phyloP scores from a whole-genome alignment of 2,797 vertebrate species.

The Chelon auratus region DNA sequence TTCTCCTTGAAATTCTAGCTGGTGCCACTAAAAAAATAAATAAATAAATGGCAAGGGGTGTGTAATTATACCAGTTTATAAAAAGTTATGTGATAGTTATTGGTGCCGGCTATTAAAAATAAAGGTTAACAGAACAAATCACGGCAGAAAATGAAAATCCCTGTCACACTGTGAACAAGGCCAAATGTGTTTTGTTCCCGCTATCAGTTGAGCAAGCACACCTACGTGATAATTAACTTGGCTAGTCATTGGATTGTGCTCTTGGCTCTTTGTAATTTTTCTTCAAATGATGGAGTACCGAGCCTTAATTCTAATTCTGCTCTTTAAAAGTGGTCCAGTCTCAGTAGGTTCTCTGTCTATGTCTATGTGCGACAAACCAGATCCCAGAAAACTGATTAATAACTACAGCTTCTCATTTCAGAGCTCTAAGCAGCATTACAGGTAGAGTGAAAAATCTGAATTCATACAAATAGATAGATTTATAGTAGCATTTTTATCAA shows the following conservation, averaged over 20 bases:
- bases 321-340: constrained; percentile 5
- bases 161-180: constrained; percentile 3
- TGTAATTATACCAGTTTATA: constrained; percentile 19
- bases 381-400: constrained; percentile 63
- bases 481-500: too few relatives aligned
- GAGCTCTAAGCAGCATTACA: constrained; percentile 39
- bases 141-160: neutral
- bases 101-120: constrained; percentile 10
- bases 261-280: constrained; percentile 18
- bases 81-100: constrained; percentile 14
- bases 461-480: too few relatives aligned
- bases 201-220: constrained; percentile 17
- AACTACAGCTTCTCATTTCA: constrained; percentile 25
- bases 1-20: constrained; percentile 24
- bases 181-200: constrained; percentile 8
- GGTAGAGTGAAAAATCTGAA: neutral
- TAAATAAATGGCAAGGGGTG: neutral
- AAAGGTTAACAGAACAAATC: constrained; percentile 25
- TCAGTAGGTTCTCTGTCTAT: constrained; percentile 7
- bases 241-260: constrained; percentile 8
- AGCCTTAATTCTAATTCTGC: neutral
- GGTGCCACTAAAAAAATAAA: neutral
- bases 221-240: constrained; percentile 31
- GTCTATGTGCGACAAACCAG: neutral
- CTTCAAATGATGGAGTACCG: constrained; percentile 6